phyloP scores from a whole-genome alignment of 2,888 invertebrate species.

The Pollenia griseotomentosa region DNA sequence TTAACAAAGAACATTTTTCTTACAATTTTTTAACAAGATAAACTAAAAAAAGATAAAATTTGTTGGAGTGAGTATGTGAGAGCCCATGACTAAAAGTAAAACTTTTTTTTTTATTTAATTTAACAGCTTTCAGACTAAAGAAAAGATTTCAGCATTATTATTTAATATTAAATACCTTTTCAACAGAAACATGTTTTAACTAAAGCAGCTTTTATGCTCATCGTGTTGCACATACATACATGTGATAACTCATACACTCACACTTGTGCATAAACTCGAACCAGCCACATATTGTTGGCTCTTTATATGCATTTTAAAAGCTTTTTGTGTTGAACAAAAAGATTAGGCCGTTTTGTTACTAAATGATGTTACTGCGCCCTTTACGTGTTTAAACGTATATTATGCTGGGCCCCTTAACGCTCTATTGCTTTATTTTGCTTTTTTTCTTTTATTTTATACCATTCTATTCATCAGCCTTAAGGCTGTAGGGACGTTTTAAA shows the following conservation, averaged over 20 bases:
- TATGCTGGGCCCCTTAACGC: conserved; percentile 37
- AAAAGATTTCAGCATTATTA: conserved; percentile 46
- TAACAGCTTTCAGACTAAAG: conserved; percentile 4
- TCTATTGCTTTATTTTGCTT: not conserved
- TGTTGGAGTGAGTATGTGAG: not conserved
- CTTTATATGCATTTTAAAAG: conserved; percentile 62
- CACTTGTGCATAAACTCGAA: not conserved
- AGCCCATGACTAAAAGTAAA: conserved; percentile 1
- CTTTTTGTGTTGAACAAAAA: conserved; percentile 54
- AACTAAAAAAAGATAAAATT: conserved; percentile 15
- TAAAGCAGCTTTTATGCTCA: conserved; percentile 17
- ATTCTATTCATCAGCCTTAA: conserved; percentile 39
- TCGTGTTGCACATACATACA: conserved; percentile 15
- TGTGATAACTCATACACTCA: not conserved
- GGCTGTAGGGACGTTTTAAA: conserved; percentile 11
- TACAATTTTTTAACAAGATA: not conserved
- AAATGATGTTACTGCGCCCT: conserved; percentile 57
- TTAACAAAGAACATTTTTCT: not conserved
- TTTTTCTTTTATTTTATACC: not conserved
- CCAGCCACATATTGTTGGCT: conserved; percentile 20
- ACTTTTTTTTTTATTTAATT: conserved; percentile 32
- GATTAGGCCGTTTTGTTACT: conserved; percentile 55
- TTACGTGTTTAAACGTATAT: conserved; percentile 67
- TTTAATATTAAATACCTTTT: conserved; percentile 55
- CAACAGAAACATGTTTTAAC: not conserved